Evolutionary conservation across 2,797 vertebrate genomes (phyloP).

Genomic region (Melanotaenia trifasciata): DNA sequence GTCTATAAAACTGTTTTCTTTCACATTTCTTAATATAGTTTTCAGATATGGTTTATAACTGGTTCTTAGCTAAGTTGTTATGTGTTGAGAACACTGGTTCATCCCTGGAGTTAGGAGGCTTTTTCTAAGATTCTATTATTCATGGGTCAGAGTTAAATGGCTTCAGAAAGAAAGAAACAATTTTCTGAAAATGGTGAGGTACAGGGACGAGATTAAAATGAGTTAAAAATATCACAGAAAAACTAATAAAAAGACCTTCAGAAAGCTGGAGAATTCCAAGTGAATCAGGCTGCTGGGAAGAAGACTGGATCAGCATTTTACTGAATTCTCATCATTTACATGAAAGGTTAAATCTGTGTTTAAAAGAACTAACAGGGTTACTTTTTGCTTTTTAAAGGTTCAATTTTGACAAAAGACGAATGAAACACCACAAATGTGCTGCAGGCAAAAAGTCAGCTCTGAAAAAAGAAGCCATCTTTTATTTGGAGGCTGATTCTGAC

Average conservation of each 20-base stretch:
- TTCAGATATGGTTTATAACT: too few species aligned
- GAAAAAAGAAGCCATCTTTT: constrained; percentile 26
- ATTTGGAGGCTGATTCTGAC: constrained; percentile 7
- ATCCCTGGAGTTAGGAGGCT: neutral
- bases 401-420: constrained; percentile 1
- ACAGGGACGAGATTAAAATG: neutral
- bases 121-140: neutral
- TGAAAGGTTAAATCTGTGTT: neutral
- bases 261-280: neutral
- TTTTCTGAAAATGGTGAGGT: too few species aligned
- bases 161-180: too few species aligned
- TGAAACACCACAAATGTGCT: constrained; percentile 10
- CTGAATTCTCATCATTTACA: neutral
- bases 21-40: too few species aligned
- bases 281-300: neutral
- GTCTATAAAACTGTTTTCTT: too few species aligned
- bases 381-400: neutral
- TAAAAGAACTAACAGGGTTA: neutral
- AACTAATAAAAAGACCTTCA: neutral
- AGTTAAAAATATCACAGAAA: neutral
- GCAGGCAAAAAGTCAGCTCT: constrained; percentile 17
- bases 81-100: too few species aligned
- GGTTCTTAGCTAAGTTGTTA: too few species aligned
- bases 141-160: neutral
- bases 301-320: neutral